Base-by-base conservation (phyloP, 2,797 vertebrate species). In the Monodelphis domestica region DNA sequence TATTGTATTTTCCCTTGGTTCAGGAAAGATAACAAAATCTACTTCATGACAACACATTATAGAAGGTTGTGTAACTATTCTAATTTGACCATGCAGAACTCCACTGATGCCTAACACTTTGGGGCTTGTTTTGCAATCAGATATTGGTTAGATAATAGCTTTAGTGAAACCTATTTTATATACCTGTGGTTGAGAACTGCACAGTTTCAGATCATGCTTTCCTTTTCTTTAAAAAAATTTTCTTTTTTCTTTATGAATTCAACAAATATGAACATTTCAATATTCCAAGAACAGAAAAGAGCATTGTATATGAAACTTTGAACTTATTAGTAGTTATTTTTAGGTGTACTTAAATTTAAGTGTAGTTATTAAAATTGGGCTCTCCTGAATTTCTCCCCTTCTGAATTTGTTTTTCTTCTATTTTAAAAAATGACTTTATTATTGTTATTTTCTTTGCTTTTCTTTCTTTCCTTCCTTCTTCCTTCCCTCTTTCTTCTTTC, bases 91-190 rank as follows among this genome's bases (percentile, higher is more conserved):
- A 90, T 38, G 56, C 54, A 57, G 56, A 88, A 88, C 52, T 95
- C 28, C 5, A 88, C 94, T 33, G 33, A 91, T 92, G 88, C 90
- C 17, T n/a, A 70, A 12, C 78, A 2, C 89, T 92, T 94, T 89
- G 87, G 57, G 84, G 96, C 94, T 52, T 95, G 26, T 50, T 90
- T 70, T 88, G 53, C 89, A 93, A 84, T 91, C 88, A 52, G 59
- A 53, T 52, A 53, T 53, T 52, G 51, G 51, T 53, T 88, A 52
- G 50, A 92, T 78, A 29, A 90, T 63, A 93, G 29, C 78, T 55
- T 92, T 91, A 21, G 0, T 50, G 94, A 91, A 88, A 87, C 50
- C 50, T 88, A 55, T 29, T 52, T 89, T 88, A 29, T 24, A 53
- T 12, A 52, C 28, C 30, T 53, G 3, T 30, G 70, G n/a, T 63